A percentile compares a stretch with the other conserved stretches of the same genome.
phyloP scores from a whole-genome alignment of 2,113 vertebrate species.

The Anser cygnoides region DNA sequence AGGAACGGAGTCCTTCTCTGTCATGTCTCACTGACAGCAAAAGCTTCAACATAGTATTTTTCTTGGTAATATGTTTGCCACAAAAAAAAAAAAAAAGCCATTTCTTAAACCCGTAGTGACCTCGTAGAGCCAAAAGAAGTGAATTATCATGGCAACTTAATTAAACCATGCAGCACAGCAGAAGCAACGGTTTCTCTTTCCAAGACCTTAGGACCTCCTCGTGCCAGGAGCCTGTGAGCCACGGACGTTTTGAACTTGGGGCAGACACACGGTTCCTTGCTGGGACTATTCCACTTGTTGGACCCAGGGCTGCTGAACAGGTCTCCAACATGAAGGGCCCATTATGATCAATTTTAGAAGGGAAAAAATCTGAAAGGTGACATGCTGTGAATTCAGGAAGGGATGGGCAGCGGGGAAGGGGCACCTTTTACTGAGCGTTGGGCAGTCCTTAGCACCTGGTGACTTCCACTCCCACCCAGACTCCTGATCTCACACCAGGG shows the following conservation, averaged over 20 bases:
- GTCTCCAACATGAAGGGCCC: background rate
- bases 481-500: background rate
- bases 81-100: background rate
- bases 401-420: background rate
- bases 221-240: background rate
- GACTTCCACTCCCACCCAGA: background rate
- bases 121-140: background rate
- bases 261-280: background rate
- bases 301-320: background rate
- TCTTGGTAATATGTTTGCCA: background rate
- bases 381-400: background rate
- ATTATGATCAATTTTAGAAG: background rate
- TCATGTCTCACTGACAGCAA: background rate
- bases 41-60: background rate
- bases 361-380: background rate
- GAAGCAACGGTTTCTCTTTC: background rate
- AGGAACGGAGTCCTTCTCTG: fast-evolving
- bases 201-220: background rate
- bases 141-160: background rate
- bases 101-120: background rate
- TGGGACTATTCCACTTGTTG: background rate
- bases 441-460: background rate
- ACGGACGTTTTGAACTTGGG: fast-evolving
- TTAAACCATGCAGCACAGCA: background rate
- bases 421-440: background rate